Base-by-base conservation (phyloP, 2,888 invertebrate species). In the Metacarcinus magister region DNA sequence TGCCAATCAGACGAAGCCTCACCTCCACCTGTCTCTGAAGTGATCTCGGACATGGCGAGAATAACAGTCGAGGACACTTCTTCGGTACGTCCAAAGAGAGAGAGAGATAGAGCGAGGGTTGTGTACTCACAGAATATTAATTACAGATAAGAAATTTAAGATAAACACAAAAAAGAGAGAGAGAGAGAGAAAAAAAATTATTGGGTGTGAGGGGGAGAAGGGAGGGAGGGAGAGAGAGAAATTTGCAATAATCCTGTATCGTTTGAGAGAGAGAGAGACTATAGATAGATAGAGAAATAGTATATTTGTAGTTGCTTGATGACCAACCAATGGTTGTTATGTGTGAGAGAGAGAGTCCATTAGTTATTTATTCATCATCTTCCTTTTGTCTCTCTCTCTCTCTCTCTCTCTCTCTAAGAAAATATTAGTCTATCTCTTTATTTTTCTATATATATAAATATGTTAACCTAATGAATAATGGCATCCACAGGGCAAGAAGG, bases 1-100 rank as follows among this genome's bases (percentile, higher is more conserved):
- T 98, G 98, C 0, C 99, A 99, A 97, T 98, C 98, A 0, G 2
- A 23, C 10, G 98, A 98, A 23, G 97, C 97, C 89, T 97, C 98
- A 75, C 97, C 98, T 0, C 32, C 75, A 16, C 97, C 97, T 54
- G 98, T 98, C 97, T 97, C 98, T 32, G 98, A 98, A 82, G 97
- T 97, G 23, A 93, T 75, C n/a, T 46, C 82, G 23, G 95, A 94
- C 54, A 46, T 96, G 19, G 39, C n/a, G 8, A 92, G 92, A 23
- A 92, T 95, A n/a, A 48, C 95, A 54, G 90, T 91, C 43, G 97
- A 96, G 5, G 95, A 96, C 95, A 32, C 96, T 94, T 93, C 90
- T 96, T 67, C 97, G 96, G 95, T 97, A 97, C 94, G 97, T 28
- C 75, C 10, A 13, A 3, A 48, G 48, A 48, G 13, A 48, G 48